Percentiles rank a stretch among this genome's conserved stretches.
Evolutionary conservation across 2,797 vertebrate genomes (phyloP).

Genomic region (Gephyroberyx darwinii): DNA sequence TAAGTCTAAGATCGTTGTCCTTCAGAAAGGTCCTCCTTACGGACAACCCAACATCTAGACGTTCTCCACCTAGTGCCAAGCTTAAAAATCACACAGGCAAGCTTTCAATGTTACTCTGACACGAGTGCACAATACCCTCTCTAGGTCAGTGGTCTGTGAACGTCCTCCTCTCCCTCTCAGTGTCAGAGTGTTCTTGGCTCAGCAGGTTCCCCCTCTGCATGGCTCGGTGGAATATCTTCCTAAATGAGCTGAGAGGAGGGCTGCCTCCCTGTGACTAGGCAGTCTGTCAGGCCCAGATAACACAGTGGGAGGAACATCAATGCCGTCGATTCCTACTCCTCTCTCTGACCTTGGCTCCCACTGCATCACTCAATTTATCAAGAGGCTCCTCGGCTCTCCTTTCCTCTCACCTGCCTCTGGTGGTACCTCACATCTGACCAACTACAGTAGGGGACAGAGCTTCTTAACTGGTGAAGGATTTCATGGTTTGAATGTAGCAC

Average conservation of each 20-base stretch:
- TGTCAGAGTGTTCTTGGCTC: conserved; percentile 61
- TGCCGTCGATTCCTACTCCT: conserved; percentile 59
- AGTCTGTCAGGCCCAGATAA: conserved; percentile 74
- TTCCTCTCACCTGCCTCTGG: conserved; percentile 30
- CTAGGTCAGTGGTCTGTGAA: conserved; percentile 4
- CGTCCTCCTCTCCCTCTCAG: conserved; percentile 20
- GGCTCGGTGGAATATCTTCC: conserved; percentile 63
- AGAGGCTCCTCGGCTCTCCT: conserved; percentile 19
- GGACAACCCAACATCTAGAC: no score
- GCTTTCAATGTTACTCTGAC: background rate
- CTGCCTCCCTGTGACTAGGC: conserved; percentile 64
- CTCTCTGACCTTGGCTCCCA: conserved; percentile 69
- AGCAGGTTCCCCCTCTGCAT: conserved; percentile 61
- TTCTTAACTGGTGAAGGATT: conserved; percentile 11
- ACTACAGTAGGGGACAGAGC: conserved; percentile 3
- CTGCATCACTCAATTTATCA: conserved; percentile 47
- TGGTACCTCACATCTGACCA: conserved; percentile 19
- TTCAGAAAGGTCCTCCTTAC: background rate
- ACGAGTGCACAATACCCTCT: conserved; percentile 1
- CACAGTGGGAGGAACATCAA: conserved; percentile 63
- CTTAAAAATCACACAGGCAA: background rate
- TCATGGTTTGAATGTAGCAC: conserved; percentile 9
- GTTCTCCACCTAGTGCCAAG: no score
- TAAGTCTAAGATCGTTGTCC: no score
- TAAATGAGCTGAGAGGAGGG: conserved; percentile 66